These are phyloP conservation scores for Drosophila mimetica DNA, from an alignment of 2,888 invertebrate species.

Conservation along the genomic window DNA sequence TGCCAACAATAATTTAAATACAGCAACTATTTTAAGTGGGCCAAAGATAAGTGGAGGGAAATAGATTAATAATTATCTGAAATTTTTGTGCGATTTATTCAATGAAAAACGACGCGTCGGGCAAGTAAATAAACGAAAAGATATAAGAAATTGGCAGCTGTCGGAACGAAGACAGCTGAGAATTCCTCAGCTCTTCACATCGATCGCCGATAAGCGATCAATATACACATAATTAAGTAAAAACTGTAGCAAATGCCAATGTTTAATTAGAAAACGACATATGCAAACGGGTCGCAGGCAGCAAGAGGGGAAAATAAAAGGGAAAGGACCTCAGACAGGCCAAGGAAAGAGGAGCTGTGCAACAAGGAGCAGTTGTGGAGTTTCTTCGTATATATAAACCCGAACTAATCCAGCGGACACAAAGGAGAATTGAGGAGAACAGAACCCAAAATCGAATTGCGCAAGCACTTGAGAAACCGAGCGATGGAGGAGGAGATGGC, in stretches of 20 bases:
- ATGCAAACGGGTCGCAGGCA: constrained; percentile 57
- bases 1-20: constrained; percentile 22
- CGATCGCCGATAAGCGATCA: constrained; percentile 45
- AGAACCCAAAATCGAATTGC: constrained; percentile 62
- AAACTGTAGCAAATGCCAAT: constrained; percentile 67
- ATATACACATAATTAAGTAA: constrained; percentile 45
- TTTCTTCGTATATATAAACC: constrained; percentile 43
- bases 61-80: constrained; percentile 11
- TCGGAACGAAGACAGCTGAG: constrained; percentile 55
- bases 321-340: constrained; percentile 13
- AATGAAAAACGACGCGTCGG: constrained; percentile 2
- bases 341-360: constrained; percentile 6
- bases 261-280: constrained; percentile 76
- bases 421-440: constrained; percentile 33
- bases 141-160: constrained; percentile 30
- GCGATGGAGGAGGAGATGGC: constrained; percentile 30
- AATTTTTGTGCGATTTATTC: background rate
- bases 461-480: constrained; percentile 67
- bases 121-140: constrained; percentile 2
- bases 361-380: constrained; percentile 40
- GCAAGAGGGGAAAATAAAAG: constrained; percentile 4
- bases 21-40: constrained; percentile 19
- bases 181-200: constrained; percentile 14
- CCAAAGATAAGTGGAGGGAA: constrained; percentile 35
- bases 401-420: constrained; percentile 64